phyloP scores from a whole-genome alignment of 2,113 vertebrate species.

The Serinus canaria region DNA sequence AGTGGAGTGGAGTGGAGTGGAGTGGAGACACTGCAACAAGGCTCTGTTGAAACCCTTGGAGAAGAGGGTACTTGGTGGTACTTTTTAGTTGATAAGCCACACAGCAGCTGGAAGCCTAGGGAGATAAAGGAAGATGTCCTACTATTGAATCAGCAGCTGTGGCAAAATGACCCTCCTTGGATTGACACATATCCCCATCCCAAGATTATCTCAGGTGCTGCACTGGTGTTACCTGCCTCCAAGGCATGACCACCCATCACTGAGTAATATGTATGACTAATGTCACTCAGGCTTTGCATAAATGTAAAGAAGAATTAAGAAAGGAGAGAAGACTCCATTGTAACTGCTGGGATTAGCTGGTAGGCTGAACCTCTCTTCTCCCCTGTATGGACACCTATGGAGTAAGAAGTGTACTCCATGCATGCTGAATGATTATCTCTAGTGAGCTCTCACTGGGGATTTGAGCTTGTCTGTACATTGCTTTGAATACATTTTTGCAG shows the following conservation, averaged over 20 bases:
- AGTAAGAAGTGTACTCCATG: neutral
- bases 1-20: too few relatives aligned
- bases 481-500: neutral
- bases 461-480: neutral
- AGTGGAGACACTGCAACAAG: neutral
- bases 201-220: neutral
- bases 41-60: neutral
- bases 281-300: neutral
- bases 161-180: neutral
- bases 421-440: neutral
- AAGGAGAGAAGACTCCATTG: neutral
- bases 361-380: neutral
- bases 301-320: neutral
- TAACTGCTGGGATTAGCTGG: neutral
- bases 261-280: neutral
- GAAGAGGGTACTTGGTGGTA: neutral
- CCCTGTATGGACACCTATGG: neutral
- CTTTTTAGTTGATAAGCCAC: neutral
- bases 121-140: neutral
- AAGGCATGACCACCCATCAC: neutral
- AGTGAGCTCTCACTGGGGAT: neutral
- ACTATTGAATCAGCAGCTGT: neutral
- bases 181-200: neutral
- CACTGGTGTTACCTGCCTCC: accelerated
- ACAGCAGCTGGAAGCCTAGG: neutral